Conservation (phyloP, 2,797 vertebrate genomes). For the Hyperoplus lanceolatus region DNA sequence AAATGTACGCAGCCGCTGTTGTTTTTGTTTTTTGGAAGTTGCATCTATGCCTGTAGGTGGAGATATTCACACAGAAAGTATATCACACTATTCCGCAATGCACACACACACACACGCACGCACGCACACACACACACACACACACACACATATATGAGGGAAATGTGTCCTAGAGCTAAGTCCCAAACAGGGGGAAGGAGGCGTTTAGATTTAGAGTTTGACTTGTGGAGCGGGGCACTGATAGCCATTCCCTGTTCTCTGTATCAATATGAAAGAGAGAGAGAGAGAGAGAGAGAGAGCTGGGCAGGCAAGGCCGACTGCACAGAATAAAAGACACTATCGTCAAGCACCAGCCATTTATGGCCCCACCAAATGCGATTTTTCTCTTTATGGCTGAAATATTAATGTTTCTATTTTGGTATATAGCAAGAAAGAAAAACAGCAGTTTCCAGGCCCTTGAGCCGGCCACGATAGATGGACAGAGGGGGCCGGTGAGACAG, state of each 20-base stretch:
- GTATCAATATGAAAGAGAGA: constrained; percentile 67
- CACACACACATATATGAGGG: constrained; percentile 9
- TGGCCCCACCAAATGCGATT: constrained; percentile 66
- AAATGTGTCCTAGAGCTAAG: constrained; percentile 47
- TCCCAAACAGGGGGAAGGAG: constrained; percentile 42
- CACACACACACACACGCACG: no score
- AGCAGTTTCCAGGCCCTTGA: constrained; percentile 50
- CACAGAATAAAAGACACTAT: constrained; percentile 64
- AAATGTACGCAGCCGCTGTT: background rate
- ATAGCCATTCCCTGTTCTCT: constrained; percentile 61
- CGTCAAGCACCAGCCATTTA: constrained; percentile 62
- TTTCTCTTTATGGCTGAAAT: constrained; percentile 76
- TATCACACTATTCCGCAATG: background rate
- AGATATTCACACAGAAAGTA: constrained; percentile 32
- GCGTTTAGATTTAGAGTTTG: constrained; percentile 66
- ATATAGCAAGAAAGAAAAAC: constrained; percentile 59
- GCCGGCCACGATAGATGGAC: constrained; percentile 32
- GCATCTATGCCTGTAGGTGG: constrained; percentile 25
- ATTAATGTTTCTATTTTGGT: constrained; percentile 76
- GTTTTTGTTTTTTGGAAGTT: background rate
- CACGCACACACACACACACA: background rate
- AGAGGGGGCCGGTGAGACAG: background rate
- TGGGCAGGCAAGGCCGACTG: constrained; percentile 56
- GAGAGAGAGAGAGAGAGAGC: constrained; percentile 25
- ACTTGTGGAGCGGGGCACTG: constrained; percentile 48